Conservation (phyloP, 2,113 vertebrate species). For the Tauraco erythrolophus region DNA sequence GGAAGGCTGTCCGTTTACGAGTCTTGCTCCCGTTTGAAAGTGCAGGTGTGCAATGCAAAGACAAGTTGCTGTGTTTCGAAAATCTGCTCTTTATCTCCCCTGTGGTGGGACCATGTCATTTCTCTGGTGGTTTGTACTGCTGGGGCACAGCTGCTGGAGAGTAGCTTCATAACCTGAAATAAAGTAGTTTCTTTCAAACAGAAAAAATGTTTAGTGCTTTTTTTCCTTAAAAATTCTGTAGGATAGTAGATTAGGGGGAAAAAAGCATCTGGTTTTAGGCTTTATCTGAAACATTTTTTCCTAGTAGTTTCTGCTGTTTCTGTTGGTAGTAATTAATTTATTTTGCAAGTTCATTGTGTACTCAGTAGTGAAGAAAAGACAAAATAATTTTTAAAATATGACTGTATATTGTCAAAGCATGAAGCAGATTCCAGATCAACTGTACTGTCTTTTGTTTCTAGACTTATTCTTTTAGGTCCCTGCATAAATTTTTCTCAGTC, state of each 20-base stretch:
- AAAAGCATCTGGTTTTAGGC: fast-evolving
- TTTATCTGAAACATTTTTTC: not conserved
- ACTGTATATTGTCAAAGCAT: not conserved
- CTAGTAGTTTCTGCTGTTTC: not conserved
- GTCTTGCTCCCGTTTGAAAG: not conserved
- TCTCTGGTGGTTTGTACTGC: not conserved
- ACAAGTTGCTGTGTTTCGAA: not conserved
- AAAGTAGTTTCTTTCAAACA: not conserved
- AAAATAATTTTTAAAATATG: not conserved
- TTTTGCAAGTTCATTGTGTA: not conserved
- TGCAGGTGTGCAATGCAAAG: fast-evolving
- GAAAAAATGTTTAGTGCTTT: not conserved
- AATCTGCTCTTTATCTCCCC: not conserved
- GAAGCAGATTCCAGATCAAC: not conserved
- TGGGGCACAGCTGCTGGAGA: not conserved
- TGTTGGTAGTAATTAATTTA: not conserved
- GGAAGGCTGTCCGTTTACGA: not conserved
- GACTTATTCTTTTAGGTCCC: not conserved
- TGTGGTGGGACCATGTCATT: not conserved
- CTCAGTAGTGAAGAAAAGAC: not conserved
- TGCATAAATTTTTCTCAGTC: not conserved
- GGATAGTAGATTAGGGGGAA: not conserved
- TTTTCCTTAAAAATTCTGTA: not conserved
- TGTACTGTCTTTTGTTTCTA: not conserved
- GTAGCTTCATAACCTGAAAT: not conserved